phyloP scores from a whole-genome alignment of 2,113 vertebrate genomes.

The Ochotona princeps region DNA sequence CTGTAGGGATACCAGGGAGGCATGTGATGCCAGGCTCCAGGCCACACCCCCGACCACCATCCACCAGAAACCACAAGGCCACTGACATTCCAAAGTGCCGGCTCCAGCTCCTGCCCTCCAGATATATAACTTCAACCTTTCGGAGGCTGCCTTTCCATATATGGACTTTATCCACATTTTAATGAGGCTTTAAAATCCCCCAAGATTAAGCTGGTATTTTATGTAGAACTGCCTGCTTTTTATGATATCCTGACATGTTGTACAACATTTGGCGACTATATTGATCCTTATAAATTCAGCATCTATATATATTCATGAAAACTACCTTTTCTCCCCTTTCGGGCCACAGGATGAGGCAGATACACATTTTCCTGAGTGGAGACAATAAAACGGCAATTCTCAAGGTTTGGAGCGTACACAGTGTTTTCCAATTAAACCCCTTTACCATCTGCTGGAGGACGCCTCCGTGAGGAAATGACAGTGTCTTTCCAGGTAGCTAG shows the following conservation, averaged over 20 bases:
- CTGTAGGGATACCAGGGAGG: too few relatives aligned
- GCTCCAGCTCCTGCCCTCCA: slow-evolving; percentile 78
- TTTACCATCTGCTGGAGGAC: slow-evolving; percentile 68
- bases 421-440: slow-evolving; percentile 62
- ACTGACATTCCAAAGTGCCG: slow-evolving; percentile 80
- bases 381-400: slow-evolving; percentile 72
- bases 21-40: background rate
- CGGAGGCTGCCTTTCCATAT: slow-evolving; percentile 86
- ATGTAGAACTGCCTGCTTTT: slow-evolving; percentile 87
- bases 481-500: slow-evolving; percentile 62
- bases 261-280: slow-evolving; percentile 88
- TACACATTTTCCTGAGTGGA: slow-evolving; percentile 66
- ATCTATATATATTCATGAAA: slow-evolving; percentile 85
- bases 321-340: slow-evolving; percentile 74
- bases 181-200: slow-evolving; percentile 90
- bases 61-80: slow-evolving; percentile 57
- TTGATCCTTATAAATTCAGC: slow-evolving; percentile 89
- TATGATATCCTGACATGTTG: slow-evolving; percentile 89
- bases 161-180: slow-evolving; percentile 89
- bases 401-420: slow-evolving; percentile 42
- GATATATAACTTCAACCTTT: slow-evolving; percentile 89
- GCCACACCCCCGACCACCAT: slow-evolving; percentile 33
- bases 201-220: slow-evolving; percentile 89
- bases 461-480: background rate
- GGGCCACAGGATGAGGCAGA: slow-evolving; percentile 52